Evolutionary conservation across 92 coral and sea anemone genomes (phyloP).

Genomic region (Paragorgia papillata): DNA sequence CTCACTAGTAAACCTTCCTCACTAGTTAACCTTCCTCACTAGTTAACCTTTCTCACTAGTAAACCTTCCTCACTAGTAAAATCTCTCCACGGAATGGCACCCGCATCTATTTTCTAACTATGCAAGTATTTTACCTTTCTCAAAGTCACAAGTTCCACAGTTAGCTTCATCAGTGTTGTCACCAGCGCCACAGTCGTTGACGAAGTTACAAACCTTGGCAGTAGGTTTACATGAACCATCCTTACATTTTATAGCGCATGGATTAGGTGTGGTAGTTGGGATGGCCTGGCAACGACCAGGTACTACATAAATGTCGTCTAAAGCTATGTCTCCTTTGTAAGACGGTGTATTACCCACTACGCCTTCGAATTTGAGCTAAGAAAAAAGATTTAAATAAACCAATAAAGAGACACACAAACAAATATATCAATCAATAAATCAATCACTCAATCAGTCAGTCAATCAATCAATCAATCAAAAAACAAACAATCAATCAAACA

Average conservation of each 20-base stretch:
- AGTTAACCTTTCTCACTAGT: too few species aligned
- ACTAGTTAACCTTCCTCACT: too few species aligned
- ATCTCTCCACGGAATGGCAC: too few species aligned
- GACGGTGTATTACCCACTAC: constrained; percentile 65
- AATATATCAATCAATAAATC: too few species aligned
- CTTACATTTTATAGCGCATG: constrained; percentile 87
- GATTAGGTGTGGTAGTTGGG: constrained; percentile 84
- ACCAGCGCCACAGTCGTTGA: constrained; percentile 82
- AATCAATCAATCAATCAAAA: too few species aligned
- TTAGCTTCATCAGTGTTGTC: constrained; percentile 79
- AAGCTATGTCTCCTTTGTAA: constrained; percentile 85
- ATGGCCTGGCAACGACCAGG: constrained; percentile 88
- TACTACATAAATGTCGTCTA: constrained; percentile 81
- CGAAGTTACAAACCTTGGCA: constrained; percentile 83
- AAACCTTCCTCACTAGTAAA: too few species aligned
- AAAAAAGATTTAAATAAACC: background rate
- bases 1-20: too few species aligned
- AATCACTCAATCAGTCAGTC: too few species aligned
- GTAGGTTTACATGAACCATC: constrained; percentile 66
- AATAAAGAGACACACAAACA: background rate
- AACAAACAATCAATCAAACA: too few species aligned
- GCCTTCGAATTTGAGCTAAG: constrained; percentile 85
- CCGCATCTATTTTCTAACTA: too few species aligned
- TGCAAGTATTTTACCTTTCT: too few species aligned
- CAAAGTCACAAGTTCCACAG: constrained; percentile 89